Percentiles rank a stretch among this genome's conserved stretches.
phyloP scores from a whole-genome alignment of 2,888 invertebrate species.

The Netelia inedita region DNA sequence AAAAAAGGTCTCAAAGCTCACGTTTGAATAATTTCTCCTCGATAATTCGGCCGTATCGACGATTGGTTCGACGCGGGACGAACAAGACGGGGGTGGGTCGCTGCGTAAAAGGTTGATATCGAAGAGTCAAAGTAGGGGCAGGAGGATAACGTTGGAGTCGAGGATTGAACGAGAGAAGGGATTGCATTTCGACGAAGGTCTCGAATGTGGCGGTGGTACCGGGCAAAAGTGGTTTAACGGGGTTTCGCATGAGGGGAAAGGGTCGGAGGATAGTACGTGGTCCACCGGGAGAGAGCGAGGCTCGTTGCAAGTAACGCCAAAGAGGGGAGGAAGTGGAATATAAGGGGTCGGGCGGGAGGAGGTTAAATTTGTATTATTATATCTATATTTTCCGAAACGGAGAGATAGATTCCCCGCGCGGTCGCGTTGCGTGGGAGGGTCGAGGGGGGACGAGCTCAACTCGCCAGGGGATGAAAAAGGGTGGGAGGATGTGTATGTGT shows the following conservation, averaged over 20 bases:
- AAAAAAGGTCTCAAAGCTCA: neutral
- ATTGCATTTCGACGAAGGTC: constrained; percentile 15
- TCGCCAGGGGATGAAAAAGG: constrained; percentile 31
- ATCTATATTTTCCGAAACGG: constrained; percentile 45
- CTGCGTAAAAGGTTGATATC: constrained; percentile 55
- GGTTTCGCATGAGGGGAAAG: constrained; percentile 32
- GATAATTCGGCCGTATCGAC: neutral
- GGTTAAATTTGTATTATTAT: constrained; percentile 43
- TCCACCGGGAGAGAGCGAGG: constrained; percentile 56
- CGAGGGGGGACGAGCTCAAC: constrained; percentile 48
- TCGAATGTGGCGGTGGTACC: constrained; percentile 39
- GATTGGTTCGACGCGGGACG: neutral
- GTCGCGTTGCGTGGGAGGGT: constrained; percentile 55
- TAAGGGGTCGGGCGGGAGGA: constrained; percentile 65
- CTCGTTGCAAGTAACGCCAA: constrained; percentile 66
- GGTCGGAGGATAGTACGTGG: constrained; percentile 35
- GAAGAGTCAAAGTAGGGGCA: constrained; percentile 62
- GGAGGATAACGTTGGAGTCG: constrained; percentile 22
- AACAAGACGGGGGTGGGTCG: no score
- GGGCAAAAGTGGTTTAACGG: constrained; percentile 33
- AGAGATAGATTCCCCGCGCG: constrained; percentile 71
- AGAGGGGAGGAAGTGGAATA: constrained; percentile 68
- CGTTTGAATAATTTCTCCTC: neutral
- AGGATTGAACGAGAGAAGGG: constrained; percentile 10
- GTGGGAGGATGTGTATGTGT: constrained; percentile 17